These are phyloP conservation scores for Drosophila eohydei DNA, from an alignment of 2,888 invertebrate species.

Conservation along the genomic window DNA sequence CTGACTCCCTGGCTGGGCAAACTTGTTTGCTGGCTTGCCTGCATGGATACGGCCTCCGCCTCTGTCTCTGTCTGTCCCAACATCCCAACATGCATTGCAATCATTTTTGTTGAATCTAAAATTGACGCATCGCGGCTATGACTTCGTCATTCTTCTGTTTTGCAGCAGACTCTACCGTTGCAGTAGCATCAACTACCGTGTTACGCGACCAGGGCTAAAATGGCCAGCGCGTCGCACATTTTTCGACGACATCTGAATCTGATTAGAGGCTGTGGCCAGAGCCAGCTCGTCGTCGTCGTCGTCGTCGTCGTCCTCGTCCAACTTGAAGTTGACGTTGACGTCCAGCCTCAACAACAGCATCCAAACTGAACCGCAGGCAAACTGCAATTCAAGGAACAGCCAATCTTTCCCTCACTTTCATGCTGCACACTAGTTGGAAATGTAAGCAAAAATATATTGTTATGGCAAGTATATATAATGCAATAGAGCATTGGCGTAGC, in stretches of 20 bases:
- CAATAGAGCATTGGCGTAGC: too few relatives aligned
- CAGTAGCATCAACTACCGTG: constrained; percentile 66
- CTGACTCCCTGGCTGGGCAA: constrained; percentile 21
- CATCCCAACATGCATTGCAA: constrained; percentile 78
- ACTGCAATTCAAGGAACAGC: constrained; percentile 49
- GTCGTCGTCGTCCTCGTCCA: constrained; percentile 36
- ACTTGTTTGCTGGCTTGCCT: constrained; percentile 9
- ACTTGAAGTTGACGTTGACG: constrained; percentile 53
- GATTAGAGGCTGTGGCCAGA: constrained; percentile 60
- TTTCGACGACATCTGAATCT: constrained; percentile 81
- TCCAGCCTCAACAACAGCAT: constrained; percentile 47
- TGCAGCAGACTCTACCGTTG: constrained; percentile 24
- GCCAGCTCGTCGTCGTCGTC: constrained; percentile 40
- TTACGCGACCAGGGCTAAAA: constrained; percentile 75
- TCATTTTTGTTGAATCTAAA: constrained; percentile 81
- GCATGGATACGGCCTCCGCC: neutral
- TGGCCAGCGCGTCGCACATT: constrained; percentile 79
- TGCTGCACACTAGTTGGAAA: constrained; percentile 33
- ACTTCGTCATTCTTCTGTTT: constrained; percentile 73
- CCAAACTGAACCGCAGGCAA: constrained; percentile 25
- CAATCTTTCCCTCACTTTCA: constrained; percentile 26
- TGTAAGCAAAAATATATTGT: neutral
- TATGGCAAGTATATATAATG: neutral
- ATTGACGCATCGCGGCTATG: constrained; percentile 82
- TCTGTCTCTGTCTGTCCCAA: constrained; percentile 26